Evolutionary conservation across 2,797 vertebrate genomes (phyloP), one percentile per base, ranked within the genome.

Genomic region (Vespertilio murinus): DNA sequence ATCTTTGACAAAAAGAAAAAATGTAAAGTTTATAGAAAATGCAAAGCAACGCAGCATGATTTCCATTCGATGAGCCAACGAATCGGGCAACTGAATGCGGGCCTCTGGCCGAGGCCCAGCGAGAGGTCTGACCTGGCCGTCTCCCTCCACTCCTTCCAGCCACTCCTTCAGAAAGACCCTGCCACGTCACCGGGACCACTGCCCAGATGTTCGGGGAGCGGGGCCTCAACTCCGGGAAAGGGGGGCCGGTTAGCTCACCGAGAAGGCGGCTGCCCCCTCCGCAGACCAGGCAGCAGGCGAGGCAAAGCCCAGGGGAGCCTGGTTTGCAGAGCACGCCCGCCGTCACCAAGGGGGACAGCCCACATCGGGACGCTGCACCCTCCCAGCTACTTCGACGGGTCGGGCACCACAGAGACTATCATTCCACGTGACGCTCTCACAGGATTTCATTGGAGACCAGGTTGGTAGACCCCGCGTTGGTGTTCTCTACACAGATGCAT

Each of bases 1-100:
- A 38, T 83, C 74, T 86, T 95, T 64, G 47, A 89, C 33, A 88
- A 40, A 81, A 97, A 82, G 45, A 40, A 83, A 83, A 75, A 71
- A 90, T 3, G 11, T 30, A 16, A 80, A 65, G 84, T 74, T 77
- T 11, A 30, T 1, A 83, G 69, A 52, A 86, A 82, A 45, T 45
- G 49, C 42, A 85, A 90, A 88, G 67, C 59, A 47, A 88, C 54
- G 12, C 49, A 35, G 69, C 54, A 69, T 35, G 59, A 91, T 40
- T 74, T 71, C 22, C 1, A 20, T 22, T 70, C 0, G 3, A 78
- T 11, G 78, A 88, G 56, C 25, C 38, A n/a, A 88, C 25, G 78
- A 6, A 69, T 30, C 11, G 54, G 47, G 40, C 64, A 59, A 35
- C 22, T 0, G n/a, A 77, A 52, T 0, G 13, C 38, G 33, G 75